Evolutionary conservation across 2,113 vertebrate species (phyloP).

Genomic region (Corythornis madagascariensis): DNA sequence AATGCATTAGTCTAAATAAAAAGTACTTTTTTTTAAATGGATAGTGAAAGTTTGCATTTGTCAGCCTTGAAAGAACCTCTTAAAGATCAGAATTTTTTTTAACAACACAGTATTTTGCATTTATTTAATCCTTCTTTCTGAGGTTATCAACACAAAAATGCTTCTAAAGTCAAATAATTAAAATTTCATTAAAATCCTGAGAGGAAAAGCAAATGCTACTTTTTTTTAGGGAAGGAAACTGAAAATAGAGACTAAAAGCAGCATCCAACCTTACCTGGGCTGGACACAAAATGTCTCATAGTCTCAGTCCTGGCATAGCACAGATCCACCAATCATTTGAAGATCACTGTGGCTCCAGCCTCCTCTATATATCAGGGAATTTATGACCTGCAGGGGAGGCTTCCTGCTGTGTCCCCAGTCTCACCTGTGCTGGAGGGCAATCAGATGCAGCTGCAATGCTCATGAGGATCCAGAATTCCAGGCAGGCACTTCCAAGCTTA

Average conservation of each 20-base stretch:
- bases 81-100: not conserved
- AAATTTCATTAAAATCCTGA: not conserved
- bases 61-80: not conserved
- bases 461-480: not conserved
- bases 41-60: not conserved
- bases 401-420: not conserved
- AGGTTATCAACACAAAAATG: not conserved
- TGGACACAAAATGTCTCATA: not conserved
- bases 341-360: not conserved
- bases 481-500: not conserved
- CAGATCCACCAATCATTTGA: not conserved
- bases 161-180: not conserved
- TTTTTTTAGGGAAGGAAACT: not conserved
- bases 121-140: not conserved
- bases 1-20: not conserved
- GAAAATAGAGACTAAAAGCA: not conserved
- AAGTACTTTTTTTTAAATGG: not conserved
- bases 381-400: not conserved
- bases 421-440: fast-evolving
- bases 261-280: not conserved
- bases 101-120: not conserved
- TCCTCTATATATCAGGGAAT: not conserved
- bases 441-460: not conserved
- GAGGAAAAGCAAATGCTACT: not conserved
- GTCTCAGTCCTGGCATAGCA: not conserved